Evolutionary conservation across 1,140 invertebrate species (phyloP).

Genomic region (Ceratina japonica): DNA sequence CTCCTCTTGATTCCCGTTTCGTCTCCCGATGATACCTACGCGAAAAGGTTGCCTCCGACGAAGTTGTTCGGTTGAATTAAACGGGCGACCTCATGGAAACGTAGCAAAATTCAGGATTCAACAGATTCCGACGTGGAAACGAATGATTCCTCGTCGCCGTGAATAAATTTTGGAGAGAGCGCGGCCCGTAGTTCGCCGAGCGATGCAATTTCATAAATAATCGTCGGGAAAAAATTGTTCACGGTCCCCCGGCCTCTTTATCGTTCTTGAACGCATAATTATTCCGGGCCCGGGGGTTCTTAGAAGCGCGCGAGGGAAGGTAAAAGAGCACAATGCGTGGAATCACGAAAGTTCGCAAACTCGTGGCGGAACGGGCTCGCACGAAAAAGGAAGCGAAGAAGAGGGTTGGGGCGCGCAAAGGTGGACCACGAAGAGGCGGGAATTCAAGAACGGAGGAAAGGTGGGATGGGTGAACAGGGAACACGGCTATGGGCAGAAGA

Average conservation of each 20-base stretch:
- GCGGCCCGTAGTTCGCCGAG: constrained; percentile 21
- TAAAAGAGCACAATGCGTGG: constrained; percentile 26
- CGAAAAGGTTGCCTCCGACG: background rate
- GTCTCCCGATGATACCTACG: background rate
- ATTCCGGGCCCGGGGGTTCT: constrained; percentile 8
- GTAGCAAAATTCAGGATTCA: background rate
- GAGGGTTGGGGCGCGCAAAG: constrained; percentile 27
- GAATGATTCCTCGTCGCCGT: background rate
- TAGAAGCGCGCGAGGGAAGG: background rate
- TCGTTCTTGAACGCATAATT: constrained; percentile 53
- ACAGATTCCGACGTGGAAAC: background rate
- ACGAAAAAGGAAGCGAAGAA: constrained; percentile 35
- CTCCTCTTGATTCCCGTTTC: too few species aligned
- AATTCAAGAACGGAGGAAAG: constrained; percentile 60
- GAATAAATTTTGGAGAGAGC: constrained; percentile 20
- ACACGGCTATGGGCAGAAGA: constrained; percentile 41
- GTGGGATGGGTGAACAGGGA: constrained; percentile 55
- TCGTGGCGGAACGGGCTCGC: constrained; percentile 48
- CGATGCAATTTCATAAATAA: background rate
- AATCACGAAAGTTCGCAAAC: constrained; percentile 62
- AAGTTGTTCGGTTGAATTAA: background rate
- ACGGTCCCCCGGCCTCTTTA: background rate
- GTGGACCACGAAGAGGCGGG: constrained; percentile 42
- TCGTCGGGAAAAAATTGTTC: background rate
- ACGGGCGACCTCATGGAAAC: background rate